Conservation (phyloP, 37 sponge, comb jelly and placozoan species). For the Beroe forskalii region DNA sequence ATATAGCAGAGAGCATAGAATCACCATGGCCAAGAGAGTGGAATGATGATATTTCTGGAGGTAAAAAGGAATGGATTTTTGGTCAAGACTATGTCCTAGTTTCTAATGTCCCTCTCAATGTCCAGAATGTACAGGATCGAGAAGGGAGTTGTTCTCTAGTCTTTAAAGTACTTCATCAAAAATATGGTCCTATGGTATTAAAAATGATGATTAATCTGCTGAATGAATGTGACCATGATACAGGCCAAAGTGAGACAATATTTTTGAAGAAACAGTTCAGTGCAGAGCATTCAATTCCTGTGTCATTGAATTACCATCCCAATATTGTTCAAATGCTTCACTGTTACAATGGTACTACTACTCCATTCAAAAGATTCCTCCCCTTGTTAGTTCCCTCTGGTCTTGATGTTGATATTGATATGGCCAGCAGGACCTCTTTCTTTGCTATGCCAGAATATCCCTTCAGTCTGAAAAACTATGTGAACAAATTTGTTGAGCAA, state of each 20-base stretch:
- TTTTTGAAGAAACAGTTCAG: slow-evolving; percentile 51
- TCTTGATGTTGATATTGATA: slow-evolving; percentile 33
- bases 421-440: slow-evolving; percentile 60
- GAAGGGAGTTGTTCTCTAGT: slow-evolving; percentile 50
- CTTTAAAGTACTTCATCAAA: slow-evolving; percentile 29
- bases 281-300: slow-evolving; percentile 41
- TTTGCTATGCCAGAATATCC: slow-evolving; percentile 45
- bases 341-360: slow-evolving; percentile 27
- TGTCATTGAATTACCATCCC: slow-evolving; percentile 22
- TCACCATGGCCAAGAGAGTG: neutral
- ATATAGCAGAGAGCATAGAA: neutral
- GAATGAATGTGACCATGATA: slow-evolving; percentile 45
- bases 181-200: slow-evolving; percentile 25
- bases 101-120: slow-evolving; percentile 12
- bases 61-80: neutral
- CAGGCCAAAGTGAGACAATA: slow-evolving; percentile 33
- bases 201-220: slow-evolving; percentile 65
- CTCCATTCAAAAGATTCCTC: slow-evolving; percentile 23
- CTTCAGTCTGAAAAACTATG: slow-evolving; percentile 25
- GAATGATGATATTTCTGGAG: neutral
- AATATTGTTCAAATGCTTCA: slow-evolving; percentile 62
- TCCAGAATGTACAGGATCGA: slow-evolving; percentile 13
- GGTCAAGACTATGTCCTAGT: slow-evolving; percentile 28
- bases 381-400: slow-evolving; percentile 41
- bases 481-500: slow-evolving; percentile 14